Evolutionary conservation across 2,888 invertebrate species (phyloP).

Genomic region (Brachyptera risi): DNA sequence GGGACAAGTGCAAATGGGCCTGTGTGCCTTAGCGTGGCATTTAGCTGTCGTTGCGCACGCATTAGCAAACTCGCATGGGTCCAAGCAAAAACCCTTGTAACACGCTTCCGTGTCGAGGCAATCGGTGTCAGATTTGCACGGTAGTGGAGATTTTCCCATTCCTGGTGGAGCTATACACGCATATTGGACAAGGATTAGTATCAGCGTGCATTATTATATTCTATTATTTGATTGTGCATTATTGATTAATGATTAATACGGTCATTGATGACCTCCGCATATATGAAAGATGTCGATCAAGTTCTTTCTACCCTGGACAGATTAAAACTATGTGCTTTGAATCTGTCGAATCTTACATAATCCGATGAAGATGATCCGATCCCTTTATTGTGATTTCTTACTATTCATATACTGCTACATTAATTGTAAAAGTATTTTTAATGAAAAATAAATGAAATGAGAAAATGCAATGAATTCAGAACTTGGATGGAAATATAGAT

Average conservation of each 20-base stretch:
- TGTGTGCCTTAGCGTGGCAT: conserved; percentile 42
- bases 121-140: conserved; percentile 43
- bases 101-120: conserved; percentile 44
- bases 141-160: conserved; percentile 32
- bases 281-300: not conserved
- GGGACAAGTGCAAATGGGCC: conserved; percentile 57
- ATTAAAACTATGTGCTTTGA: too few relatives aligned
- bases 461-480: too few relatives aligned
- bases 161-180: conserved; percentile 35
- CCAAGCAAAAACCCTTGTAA: conserved; percentile 47
- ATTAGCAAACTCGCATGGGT: conserved; percentile 52
- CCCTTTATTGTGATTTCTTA: too few relatives aligned
- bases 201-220: conserved; percentile 15
- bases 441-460: too few relatives aligned
- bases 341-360: too few relatives aligned
- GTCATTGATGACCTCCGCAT: conserved; percentile 6
- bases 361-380: too few relatives aligned
- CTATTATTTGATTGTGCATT: conserved; percentile 10
- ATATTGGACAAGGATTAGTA: too few relatives aligned
- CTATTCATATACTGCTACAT: too few relatives aligned
- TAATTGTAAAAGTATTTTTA: too few relatives aligned
- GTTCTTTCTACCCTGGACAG: too few relatives aligned
- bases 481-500: too few relatives aligned
- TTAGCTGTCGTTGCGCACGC: conserved; percentile 43
- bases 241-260: conserved; percentile 15